Evolutionary conservation across 2,888 invertebrate species (phyloP).

Genomic region (Phymatocera aterrima): DNA sequence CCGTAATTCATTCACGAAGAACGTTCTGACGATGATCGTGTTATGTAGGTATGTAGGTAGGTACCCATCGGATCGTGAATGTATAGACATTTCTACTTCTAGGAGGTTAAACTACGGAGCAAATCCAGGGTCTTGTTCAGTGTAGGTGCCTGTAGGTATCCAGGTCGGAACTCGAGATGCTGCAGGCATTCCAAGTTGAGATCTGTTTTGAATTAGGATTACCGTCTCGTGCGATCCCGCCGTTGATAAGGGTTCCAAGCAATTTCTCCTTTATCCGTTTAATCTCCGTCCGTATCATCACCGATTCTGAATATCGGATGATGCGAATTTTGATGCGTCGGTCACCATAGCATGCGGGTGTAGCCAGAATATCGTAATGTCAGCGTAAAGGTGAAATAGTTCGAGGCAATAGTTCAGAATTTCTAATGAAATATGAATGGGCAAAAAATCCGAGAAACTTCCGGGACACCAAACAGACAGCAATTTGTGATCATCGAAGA

Average conservation of each 20-base stretch:
- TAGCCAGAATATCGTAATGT: not conserved
- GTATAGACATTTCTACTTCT: not conserved
- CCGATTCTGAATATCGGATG: not conserved
- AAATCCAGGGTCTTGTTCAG: not conserved
- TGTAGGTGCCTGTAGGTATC: not conserved
- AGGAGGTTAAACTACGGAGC: not conserved
- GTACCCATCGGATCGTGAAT: not conserved
- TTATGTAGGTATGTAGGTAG: too few relatives aligned
- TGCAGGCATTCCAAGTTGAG: slow-evolving; percentile 5
- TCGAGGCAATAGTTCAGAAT: not conserved
- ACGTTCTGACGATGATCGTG: not conserved
- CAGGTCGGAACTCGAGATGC: not conserved
- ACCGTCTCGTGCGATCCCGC: not conserved
- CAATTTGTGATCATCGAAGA: slow-evolving; percentile 22
- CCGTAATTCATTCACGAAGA: too few relatives aligned
- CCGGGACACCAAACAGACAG: not conserved
- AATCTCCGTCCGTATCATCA: not conserved
- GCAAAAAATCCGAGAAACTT: slow-evolving; percentile 10
- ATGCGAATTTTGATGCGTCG: not conserved
- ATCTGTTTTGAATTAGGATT: slow-evolving; percentile 28
- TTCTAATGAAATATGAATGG: not conserved
- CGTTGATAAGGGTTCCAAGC: not conserved
- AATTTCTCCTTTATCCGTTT: slow-evolving; percentile 15
- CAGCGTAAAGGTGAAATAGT: not conserved
- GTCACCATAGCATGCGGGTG: too few relatives aligned